Conservation (phyloP, 2,888 invertebrate species). For the Lasioglossum leucozonium region DNA sequence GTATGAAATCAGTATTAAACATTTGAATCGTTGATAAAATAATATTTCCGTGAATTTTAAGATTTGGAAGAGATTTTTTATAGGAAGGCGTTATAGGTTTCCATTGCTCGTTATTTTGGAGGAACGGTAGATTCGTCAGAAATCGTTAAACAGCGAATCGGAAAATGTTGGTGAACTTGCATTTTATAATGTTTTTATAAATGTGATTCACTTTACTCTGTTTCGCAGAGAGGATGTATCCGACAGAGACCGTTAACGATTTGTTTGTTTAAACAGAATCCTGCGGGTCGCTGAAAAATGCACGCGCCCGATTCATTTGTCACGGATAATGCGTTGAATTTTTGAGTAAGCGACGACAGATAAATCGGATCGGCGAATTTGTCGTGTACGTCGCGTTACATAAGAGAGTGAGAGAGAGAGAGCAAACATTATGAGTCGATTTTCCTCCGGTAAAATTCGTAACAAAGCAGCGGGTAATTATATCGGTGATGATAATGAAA, state of each 20-base stretch:
- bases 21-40: too few species aligned
- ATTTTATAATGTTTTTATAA: not conserved
- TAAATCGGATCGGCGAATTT: constrained; percentile 4
- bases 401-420: not conserved
- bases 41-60: not conserved
- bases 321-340: not conserved
- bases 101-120: not conserved
- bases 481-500: constrained; percentile 4
- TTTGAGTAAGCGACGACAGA: constrained; percentile 9
- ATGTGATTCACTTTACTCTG: not conserved
- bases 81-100: too few species aligned
- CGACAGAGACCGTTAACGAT: not conserved
- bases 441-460: constrained; percentile 9
- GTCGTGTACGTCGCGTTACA: not conserved
- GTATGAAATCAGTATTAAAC: too few species aligned
- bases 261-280: not conserved
- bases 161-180: not conserved
- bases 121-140: not conserved
- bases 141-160: not conserved
- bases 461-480: constrained; percentile 22
- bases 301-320: not conserved
- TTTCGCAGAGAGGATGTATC: not conserved
- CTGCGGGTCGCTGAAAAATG: not conserved
- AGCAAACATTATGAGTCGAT: constrained; percentile 19
- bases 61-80: not conserved